phyloP scores from a whole-genome alignment of 2,888 invertebrate species.

The Serripes groenlandicus region DNA sequence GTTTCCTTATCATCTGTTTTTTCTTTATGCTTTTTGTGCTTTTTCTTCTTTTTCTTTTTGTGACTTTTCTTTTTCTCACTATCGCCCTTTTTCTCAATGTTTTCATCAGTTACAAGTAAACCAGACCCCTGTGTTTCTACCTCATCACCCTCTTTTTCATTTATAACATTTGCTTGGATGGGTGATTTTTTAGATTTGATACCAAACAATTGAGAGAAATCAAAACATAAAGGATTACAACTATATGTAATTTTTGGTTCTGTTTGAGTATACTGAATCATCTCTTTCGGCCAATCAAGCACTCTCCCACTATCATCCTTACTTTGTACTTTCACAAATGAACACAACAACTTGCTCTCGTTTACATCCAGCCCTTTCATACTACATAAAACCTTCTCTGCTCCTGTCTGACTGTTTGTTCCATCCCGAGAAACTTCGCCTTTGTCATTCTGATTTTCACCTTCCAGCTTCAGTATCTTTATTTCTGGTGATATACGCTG shows the following conservation, averaged over 20 bases:
- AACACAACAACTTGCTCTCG: conserved; percentile 57
- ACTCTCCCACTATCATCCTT: conserved; percentile 77
- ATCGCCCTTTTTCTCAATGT: conserved; percentile 39
- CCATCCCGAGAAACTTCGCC: neutral
- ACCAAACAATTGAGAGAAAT: conserved; percentile 78
- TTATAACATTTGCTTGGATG: conserved; percentile 14
- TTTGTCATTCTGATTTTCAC: conserved; percentile 12
- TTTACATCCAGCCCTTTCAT: neutral
- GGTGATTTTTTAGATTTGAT: conserved; percentile 57
- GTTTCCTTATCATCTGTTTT: conserved; percentile 66
- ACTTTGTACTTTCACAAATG: conserved; percentile 78
- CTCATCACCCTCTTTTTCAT: conserved; percentile 21
- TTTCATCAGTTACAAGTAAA: conserved; percentile 12
- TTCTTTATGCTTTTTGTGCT: conserved; percentile 60
- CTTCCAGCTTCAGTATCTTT: conserved; percentile 44
- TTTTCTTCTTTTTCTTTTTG: conserved; percentile 59
- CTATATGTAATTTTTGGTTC: conserved; percentile 80
- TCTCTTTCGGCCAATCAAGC: conserved; percentile 84
- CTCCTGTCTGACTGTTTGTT: neutral
- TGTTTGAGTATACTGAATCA: conserved; percentile 81
- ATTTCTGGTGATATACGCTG: conserved; percentile 41
- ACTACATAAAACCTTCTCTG: conserved; percentile 20
- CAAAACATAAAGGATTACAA: conserved; percentile 85
- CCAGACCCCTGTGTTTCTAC: conserved; percentile 40
- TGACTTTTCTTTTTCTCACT: conserved; percentile 61